Evolutionary conservation across 2,888 invertebrate species (phyloP), one percentile per base, ranked within the genome.

Genomic region (Nesidiocoris tenuis): DNA sequence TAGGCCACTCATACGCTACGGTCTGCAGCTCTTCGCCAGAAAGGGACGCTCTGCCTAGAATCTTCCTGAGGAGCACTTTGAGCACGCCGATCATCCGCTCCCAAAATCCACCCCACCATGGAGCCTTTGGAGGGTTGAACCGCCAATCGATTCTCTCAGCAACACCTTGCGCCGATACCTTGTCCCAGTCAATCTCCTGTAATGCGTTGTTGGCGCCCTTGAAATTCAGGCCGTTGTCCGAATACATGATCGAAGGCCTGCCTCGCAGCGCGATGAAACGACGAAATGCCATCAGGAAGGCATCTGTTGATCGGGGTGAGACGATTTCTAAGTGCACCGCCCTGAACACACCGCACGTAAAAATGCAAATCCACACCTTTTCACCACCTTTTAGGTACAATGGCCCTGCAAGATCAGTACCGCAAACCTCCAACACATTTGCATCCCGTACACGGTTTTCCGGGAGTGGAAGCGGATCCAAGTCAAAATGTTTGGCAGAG

Each of bases 171-270:
- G 25, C 18, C 7, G 54, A 16, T 5, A 66, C 66, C 17, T 66
- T 1, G 1, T 39, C 18, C 66, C 66, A 66, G 54, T 66, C 66
- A 1, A 66, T 17, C 16, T 39, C 39, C 17, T 66, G n/a, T 12
- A 25, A 54, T 7, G 54, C 39, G 21, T 39, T 39, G 1, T 16
- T 66, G 0, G 39, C 1, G 7, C 83, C 82, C 0, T 80, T 78
- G 78, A 85, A 84, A 78, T 84, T 83, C 0, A 81, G 81, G 0
- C 83, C 83, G 75, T 84, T 84, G 71, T 85, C 84, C 19, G 81
- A 81, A 63, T 81, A 83, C 0, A 84, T 81, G 2, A 80, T 79
- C 9, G 65, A 77, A 0, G 82, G 82, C 24, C 81, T 76, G 2
- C 84, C 82, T 22, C 82, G 75, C 54, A 82, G 75, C 0, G 81